Percentiles rank a stretch among this genome's conserved stretches.
These are phyloP conservation scores for Diplodus puntazzo DNA, from an alignment of 2,797 vertebrate species.

Conservation along the genomic window DNA sequence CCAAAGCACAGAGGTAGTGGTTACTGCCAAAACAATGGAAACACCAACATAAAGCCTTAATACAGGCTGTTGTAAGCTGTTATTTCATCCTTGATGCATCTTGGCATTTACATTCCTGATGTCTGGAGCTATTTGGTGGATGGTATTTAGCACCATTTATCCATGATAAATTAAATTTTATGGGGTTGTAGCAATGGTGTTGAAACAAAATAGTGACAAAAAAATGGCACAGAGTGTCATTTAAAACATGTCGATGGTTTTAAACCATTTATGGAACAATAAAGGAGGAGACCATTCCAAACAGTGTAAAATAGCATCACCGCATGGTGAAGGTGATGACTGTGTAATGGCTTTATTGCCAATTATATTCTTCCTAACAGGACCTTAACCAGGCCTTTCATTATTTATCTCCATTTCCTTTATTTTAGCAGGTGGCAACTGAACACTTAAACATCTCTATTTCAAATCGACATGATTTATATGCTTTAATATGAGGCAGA, in stretches of 20 bases:
- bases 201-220: conserved; percentile 18
- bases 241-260: conserved; percentile 29
- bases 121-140: conserved; percentile 44
- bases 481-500: background rate
- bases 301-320: background rate
- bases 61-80: conserved; percentile 32
- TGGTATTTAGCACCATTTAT: conserved; percentile 36
- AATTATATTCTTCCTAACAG: background rate
- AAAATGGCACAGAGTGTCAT: conserved; percentile 18
- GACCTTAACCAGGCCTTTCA: background rate
- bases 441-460: conserved; percentile 9
- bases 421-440: conserved; percentile 42
- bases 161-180: conserved; percentile 37
- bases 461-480: background rate
- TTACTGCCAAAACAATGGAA: conserved; percentile 60
- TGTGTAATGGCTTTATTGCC: background rate
- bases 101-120: conserved; percentile 24
- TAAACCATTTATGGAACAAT: conserved; percentile 23
- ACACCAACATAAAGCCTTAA: conserved; percentile 43
- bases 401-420: conserved; percentile 7
- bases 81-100: conserved; percentile 28
- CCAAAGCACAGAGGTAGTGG: conserved; percentile 30
- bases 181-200: conserved; percentile 8
- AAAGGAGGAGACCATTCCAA: conserved; percentile 2
- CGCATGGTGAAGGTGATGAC: conserved; percentile 6